These are phyloP conservation scores for Nephrotoma guestfalica DNA, from an alignment of 2,888 invertebrate genomes.

Conservation along the genomic window DNA sequence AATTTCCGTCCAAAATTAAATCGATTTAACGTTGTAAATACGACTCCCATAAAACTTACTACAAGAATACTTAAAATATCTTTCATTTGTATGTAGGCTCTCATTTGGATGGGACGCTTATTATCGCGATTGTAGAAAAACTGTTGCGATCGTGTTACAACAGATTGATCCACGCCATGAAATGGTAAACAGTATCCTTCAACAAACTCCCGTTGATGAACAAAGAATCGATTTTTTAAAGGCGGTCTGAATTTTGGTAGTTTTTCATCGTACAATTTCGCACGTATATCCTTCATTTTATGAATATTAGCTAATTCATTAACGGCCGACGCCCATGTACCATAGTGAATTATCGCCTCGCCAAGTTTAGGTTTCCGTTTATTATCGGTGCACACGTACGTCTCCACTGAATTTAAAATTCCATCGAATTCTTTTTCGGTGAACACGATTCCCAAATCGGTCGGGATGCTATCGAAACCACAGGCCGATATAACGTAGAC, in stretches of 20 bases:
- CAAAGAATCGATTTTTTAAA: conserved; percentile 29
- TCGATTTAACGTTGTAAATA: conserved; percentile 47
- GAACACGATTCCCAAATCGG: conserved; percentile 73
- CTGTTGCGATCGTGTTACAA: conserved; percentile 69
- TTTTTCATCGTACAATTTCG: conserved; percentile 48
- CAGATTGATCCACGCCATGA: conserved; percentile 67
- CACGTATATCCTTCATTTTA: conserved; percentile 50
- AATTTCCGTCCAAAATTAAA: conserved; percentile 47
- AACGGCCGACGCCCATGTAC: conserved; percentile 82
- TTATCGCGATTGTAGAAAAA: conserved; percentile 50
- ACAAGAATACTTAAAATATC: conserved; percentile 25
- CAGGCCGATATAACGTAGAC: conserved; percentile 81
- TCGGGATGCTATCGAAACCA: conserved; percentile 86
- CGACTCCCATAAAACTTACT: conserved; percentile 39
- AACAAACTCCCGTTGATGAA: conserved; percentile 37
- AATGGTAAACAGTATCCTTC: conserved; percentile 59
- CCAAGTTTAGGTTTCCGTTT: conserved; percentile 16
- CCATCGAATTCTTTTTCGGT: conserved; percentile 64
- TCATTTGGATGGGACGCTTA: conserved; percentile 62
- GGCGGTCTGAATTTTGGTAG: conserved; percentile 48
- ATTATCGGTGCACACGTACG: conserved; percentile 40
- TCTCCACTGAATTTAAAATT: conserved; percentile 61
- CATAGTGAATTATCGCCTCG: conserved; percentile 53
- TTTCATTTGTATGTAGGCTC: conserved; percentile 49
- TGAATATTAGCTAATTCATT: conserved; percentile 51